Evolutionary conservation across 2,888 invertebrate genomes (phyloP), one percentile per base, ranked within the genome.

Genomic region (Eudemis profundana): DNA sequence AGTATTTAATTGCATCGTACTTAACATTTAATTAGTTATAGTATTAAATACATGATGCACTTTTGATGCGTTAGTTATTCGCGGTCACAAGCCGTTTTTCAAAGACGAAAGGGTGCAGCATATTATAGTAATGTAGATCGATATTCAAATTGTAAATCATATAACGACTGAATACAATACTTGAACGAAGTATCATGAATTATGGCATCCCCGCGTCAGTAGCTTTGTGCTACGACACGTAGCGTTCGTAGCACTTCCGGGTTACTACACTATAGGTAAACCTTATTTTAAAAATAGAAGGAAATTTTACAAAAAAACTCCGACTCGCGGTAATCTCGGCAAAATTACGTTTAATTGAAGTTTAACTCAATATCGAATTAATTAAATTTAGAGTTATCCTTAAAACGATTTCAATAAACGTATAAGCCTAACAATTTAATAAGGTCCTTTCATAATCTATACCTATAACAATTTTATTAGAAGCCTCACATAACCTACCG

Each of bases 171-270:
- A n/a, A n/a, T n/a, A n/a, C n/a, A n/a, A n/a, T n/a, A n/a, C n/a
- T n/a, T 23, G 5, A 23, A 23, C 3, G 23, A 23, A 23, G 3
- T 4, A 23, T 23, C 3, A 23, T 23, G 3, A 23, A 33, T 33
- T 3, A 8, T 33, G 1, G 10, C 33, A 8, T 8, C 33, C 33
- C 33, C 10, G 33, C 33, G 10, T 33, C 8, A 10, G 33, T 36
- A 10, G n/a, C 17, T 17, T 4, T 23, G 44, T 51, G 64, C 64
- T 64, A 64, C 64, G 64, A n/a, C 17, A 23, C 63, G 63, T 64
- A 64, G 63, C 64, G 33, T n/a, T 15, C 64, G 64, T 64, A 64
- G 64, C 64, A 64, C 23, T 62, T 67, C 62, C 62, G 57, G 21
- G 42, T 64, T 44, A 21, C n/a, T 12, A 40, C 15, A 44, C 36